Evolutionary conservation across 1,140 invertebrate genomes (phyloP).

Genomic region (Lepidostoma basale): DNA sequence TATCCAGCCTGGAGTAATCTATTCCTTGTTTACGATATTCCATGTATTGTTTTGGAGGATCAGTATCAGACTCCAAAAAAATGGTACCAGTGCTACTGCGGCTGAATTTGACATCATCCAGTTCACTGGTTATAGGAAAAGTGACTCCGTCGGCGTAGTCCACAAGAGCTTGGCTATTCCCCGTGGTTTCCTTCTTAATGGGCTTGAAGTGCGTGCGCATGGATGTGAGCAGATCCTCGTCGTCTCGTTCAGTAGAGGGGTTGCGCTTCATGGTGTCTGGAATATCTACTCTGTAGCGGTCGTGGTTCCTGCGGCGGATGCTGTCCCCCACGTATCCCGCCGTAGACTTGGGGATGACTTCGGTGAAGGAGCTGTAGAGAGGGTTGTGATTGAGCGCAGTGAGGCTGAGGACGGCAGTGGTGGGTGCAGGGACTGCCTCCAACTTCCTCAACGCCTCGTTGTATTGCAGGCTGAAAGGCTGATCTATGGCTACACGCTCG

Average conservation of each 20-base stretch:
- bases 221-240: constrained; percentile 75
- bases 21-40: constrained; percentile 59
- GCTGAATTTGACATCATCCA: constrained; percentile 63
- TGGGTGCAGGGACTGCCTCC: constrained; percentile 50
- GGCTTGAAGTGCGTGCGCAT: constrained; percentile 77
- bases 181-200: constrained; percentile 65
- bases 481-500: neutral
- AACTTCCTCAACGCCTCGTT: neutral
- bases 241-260: constrained; percentile 51
- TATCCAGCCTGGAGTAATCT: constrained; percentile 54
- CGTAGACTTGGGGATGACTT: constrained; percentile 59
- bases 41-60: constrained; percentile 55
- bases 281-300: constrained; percentile 26
- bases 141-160: constrained; percentile 70
- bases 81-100: constrained; percentile 59
- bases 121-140: constrained; percentile 68
- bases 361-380: constrained; percentile 63
- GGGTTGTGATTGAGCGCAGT: constrained; percentile 64
- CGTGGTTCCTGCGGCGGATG: constrained; percentile 23
- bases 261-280: neutral
- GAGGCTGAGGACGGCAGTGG: constrained; percentile 54
- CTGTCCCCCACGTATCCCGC: constrained; percentile 38
- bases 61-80: constrained; percentile 53
- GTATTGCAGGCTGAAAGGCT: neutral
- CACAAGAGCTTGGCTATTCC: constrained; percentile 50